phyloP scores from a whole-genome alignment of 2,797 vertebrate genomes.

The Furcifer pardalis region DNA sequence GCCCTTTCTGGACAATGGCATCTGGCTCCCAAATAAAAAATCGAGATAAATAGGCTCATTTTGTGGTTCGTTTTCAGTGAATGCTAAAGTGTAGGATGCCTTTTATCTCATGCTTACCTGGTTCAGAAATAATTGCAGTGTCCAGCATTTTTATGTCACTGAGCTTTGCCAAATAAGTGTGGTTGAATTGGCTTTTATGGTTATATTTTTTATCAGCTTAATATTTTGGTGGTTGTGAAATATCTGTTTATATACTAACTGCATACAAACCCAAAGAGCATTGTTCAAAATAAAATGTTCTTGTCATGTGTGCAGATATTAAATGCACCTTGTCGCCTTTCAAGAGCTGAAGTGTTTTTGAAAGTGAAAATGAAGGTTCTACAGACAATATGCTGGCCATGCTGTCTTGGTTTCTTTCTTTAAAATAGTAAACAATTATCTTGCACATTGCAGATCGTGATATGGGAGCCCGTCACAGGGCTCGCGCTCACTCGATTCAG shows the following conservation, averaged over 20 bases:
- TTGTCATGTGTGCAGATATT: constrained; percentile 82
- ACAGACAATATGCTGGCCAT: constrained; percentile 60
- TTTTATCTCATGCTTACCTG: neutral
- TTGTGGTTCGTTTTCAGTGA: neutral
- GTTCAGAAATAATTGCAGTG: neutral
- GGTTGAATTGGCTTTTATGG: neutral
- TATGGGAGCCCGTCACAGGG: constrained; percentile 96
- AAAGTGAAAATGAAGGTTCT: constrained; percentile 83
- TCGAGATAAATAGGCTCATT: neutral
- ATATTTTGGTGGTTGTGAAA: neutral
- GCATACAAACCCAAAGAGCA: constrained; percentile 84
- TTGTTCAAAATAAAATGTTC: constrained; percentile 73
- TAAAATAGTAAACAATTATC: neutral
- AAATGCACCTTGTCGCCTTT: constrained; percentile 84
- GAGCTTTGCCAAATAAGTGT: too few relatives aligned
- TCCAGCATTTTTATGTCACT: neutral
- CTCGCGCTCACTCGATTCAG: constrained; percentile 95
- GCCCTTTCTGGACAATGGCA: neutral
- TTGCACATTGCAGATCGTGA: constrained; percentile 84
- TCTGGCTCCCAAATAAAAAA: neutral
- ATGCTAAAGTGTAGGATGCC: neutral
- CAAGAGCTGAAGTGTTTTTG: constrained; percentile 77
- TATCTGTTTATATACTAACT: constrained; percentile 19
- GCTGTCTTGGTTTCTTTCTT: neutral
- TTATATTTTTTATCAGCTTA: neutral